Conservation (phyloP, 2,113 vertebrate genomes). For the Lutjanus erythropterus region DNA sequence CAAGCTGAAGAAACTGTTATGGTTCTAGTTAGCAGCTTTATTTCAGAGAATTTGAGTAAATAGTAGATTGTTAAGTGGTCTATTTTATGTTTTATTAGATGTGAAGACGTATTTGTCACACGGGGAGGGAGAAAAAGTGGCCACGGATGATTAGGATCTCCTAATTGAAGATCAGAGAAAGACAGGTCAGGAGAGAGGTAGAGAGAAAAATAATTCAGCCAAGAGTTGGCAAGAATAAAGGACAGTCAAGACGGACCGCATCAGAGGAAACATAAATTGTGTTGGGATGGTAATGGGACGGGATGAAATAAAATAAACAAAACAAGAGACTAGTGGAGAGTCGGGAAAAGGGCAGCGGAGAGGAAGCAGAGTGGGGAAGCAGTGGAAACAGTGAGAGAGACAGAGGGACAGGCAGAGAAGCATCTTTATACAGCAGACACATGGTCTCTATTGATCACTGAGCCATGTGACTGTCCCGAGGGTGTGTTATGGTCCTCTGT, state of each 20-base stretch:
- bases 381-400: neutral
- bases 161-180: slow-evolving; percentile 32
- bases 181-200: neutral
- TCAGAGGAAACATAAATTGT: slow-evolving; percentile 6
- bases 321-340: neutral
- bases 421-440: slow-evolving; percentile 57
- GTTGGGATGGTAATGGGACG: neutral
- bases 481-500: slow-evolving; percentile 34
- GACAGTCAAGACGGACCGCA: neutral
- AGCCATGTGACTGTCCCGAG: slow-evolving; percentile 59
- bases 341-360: neutral
- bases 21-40: too few relatives aligned
- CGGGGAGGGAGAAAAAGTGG: neutral
- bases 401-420: neutral
- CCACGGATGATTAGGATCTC: neutral
- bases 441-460: slow-evolving; percentile 62
- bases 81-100: slow-evolving; percentile 26
- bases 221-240: neutral
- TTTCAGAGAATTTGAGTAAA: too few relatives aligned
- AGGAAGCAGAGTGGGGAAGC: neutral
- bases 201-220: neutral
- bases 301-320: neutral
- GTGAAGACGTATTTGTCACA: slow-evolving; percentile 19
- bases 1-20: too few relatives aligned
- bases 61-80: neutral